Conservation (phyloP, 2,797 vertebrate species). For the Garrulus glandarius region DNA sequence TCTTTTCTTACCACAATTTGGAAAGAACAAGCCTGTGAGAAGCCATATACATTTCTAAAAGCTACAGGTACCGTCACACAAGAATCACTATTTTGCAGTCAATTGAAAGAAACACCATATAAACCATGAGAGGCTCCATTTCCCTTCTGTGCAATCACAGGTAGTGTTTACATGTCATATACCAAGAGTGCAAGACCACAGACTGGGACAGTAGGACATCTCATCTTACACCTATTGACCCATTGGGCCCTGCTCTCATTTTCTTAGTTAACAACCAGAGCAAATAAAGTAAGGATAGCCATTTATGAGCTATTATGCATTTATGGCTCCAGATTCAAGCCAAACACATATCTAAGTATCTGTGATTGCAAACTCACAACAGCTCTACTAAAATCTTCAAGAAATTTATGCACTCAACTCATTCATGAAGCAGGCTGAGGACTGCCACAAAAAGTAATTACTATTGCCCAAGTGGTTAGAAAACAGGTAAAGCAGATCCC, state of each 20-base stretch:
- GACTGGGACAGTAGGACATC: neutral
- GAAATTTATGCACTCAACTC: neutral
- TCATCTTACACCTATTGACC: neutral
- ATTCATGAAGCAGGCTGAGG: neutral
- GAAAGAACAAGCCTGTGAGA: neutral
- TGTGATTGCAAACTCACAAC: neutral
- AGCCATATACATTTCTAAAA: neutral
- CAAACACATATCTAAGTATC: neutral
- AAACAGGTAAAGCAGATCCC: conserved; percentile 51
- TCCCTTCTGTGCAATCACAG: neutral
- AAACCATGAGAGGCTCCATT: neutral
- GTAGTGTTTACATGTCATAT: neutral
- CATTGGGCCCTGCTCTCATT: neutral
- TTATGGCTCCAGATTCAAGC: neutral
- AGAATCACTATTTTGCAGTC: neutral
- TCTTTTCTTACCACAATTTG: neutral
- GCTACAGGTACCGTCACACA: neutral
- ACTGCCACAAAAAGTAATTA: conserved; percentile 17
- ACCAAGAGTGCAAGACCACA: neutral
- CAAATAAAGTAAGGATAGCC: neutral
- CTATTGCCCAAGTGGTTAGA: neutral
- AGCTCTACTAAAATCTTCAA: neutral
- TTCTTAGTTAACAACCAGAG: neutral
- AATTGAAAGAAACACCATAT: neutral
- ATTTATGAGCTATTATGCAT: neutral